Percentiles rank a stretch among this genome's conserved stretches.
Conservation (phyloP, 2,888 invertebrate species). For the Drosophila diplacantha region DNA sequence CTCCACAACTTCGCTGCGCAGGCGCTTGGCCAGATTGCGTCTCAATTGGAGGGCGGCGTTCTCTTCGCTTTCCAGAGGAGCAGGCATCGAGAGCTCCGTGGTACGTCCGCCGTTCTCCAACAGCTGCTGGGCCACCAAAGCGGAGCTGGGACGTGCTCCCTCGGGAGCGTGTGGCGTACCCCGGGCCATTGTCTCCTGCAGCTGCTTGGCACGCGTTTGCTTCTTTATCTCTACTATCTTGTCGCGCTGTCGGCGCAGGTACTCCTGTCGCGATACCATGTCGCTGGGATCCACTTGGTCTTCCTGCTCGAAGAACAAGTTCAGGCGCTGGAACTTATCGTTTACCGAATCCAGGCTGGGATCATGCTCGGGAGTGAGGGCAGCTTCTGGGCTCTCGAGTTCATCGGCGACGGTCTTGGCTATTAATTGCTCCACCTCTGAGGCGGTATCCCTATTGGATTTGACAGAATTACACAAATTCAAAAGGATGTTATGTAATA, state of each 20-base stretch:
- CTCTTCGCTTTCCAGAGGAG: constrained; percentile 54
- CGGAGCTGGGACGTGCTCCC: constrained; percentile 83
- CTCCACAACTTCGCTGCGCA: constrained; percentile 91
- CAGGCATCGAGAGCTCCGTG: constrained; percentile 36
- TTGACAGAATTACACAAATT: neutral
- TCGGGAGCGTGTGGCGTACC: constrained; percentile 42
- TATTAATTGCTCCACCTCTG: constrained; percentile 71
- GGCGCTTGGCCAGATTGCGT: constrained; percentile 88
- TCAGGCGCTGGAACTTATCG: constrained; percentile 76
- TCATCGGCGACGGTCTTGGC: constrained; percentile 73
- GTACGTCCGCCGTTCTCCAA: constrained; percentile 79
- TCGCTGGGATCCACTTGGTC: constrained; percentile 81
- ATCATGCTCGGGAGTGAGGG: constrained; percentile 71
- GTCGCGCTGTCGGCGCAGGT: constrained; percentile 92
- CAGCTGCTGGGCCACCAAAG: constrained; percentile 85
- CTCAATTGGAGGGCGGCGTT: constrained; percentile 85
- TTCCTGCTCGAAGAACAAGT: constrained; percentile 76
- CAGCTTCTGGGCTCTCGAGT: constrained; percentile 69
- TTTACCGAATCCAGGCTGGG: constrained; percentile 58
- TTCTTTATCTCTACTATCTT: constrained; percentile 93
- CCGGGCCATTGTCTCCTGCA: constrained; percentile 82
- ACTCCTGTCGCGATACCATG: constrained; percentile 88
- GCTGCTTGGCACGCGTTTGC: constrained; percentile 88
- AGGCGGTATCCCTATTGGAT: constrained; percentile 51
- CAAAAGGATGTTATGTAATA: neutral